A percentile compares a stretch with the other conserved stretches of the same genome.
Conservation (phyloP, 2,113 vertebrate species). For the Scopus umbretta region DNA sequence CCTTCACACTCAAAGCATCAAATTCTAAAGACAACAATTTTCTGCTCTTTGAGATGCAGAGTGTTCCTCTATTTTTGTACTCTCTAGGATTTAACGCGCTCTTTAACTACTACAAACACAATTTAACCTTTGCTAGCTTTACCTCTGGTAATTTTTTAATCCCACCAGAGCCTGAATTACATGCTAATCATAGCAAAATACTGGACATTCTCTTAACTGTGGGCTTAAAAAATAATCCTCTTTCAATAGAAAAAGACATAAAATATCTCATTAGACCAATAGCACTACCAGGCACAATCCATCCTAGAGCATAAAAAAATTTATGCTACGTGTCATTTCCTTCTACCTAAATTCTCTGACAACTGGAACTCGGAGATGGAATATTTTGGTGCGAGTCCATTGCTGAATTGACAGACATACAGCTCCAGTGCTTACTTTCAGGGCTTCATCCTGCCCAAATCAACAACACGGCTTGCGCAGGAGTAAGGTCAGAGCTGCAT, state of each 20-base stretch:
- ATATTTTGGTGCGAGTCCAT: background rate
- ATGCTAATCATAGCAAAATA: background rate
- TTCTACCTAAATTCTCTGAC: background rate
- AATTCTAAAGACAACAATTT: conserved; percentile 28
- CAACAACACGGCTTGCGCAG: background rate
- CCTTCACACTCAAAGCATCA: background rate
- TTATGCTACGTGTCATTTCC: background rate
- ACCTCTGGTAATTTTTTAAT: background rate
- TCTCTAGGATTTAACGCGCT: background rate
- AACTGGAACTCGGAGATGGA: background rate
- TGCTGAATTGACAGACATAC: rapidly evolving
- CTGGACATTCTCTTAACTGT: background rate
- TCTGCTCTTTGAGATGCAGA: conserved; percentile 23
- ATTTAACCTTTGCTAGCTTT: conserved; percentile 18
- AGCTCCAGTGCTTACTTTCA: too few relatives aligned
- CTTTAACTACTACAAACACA: conserved; percentile 11
- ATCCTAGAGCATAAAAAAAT: background rate
- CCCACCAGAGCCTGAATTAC: background rate
- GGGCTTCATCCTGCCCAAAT: background rate
- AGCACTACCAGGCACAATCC: conserved; percentile 27
- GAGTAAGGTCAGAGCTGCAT: background rate
- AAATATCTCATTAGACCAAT: conserved; percentile 40
- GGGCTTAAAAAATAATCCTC: conserved; percentile 7
- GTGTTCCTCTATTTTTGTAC: background rate
- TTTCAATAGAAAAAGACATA: background rate